These are phyloP conservation scores for Agrotis ipsilon DNA, from an alignment of 2,888 invertebrate species.

Conservation along the genomic window DNA sequence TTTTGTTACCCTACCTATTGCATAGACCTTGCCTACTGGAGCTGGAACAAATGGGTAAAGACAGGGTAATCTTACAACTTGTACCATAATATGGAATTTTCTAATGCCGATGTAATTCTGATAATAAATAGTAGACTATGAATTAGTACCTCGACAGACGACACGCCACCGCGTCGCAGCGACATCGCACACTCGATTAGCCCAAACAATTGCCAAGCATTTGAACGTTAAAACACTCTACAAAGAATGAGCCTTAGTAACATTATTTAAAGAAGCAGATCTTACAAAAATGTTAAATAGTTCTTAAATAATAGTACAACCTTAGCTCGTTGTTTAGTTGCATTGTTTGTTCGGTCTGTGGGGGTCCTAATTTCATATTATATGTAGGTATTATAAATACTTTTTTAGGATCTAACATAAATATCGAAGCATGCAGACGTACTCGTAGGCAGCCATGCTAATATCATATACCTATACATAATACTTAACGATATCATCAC, in stretches of 20 bases:
- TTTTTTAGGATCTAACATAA: slow-evolving; percentile 61
- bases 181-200: background rate
- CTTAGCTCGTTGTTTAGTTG: slow-evolving; percentile 6
- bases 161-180: background rate
- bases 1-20: slow-evolving; percentile 80
- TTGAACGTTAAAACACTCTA: background rate
- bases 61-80: slow-evolving; percentile 49
- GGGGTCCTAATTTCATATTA: slow-evolving; percentile 49
- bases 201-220: slow-evolving; percentile 6
- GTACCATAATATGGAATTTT: slow-evolving; percentile 53
- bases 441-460: slow-evolving; percentile 47
- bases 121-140: slow-evolving; percentile 60
- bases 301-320: slow-evolving; percentile 21
- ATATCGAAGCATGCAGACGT: slow-evolving; percentile 59
- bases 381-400: slow-evolving; percentile 53
- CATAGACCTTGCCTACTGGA: slow-evolving; percentile 61
- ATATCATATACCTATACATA: slow-evolving; percentile 42
- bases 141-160: slow-evolving; percentile 58
- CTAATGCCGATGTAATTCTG: slow-evolving; percentile 57
- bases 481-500: slow-evolving; percentile 53
- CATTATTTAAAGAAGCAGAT: slow-evolving; percentile 4
- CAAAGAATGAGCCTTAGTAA: slow-evolving; percentile 1
- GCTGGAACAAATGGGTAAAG: slow-evolving; percentile 32
- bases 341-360: slow-evolving; percentile 42
- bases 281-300: background rate